phyloP scores from a whole-genome alignment of 2,113 vertebrate species.

The Cranoglanis bouderius region DNA sequence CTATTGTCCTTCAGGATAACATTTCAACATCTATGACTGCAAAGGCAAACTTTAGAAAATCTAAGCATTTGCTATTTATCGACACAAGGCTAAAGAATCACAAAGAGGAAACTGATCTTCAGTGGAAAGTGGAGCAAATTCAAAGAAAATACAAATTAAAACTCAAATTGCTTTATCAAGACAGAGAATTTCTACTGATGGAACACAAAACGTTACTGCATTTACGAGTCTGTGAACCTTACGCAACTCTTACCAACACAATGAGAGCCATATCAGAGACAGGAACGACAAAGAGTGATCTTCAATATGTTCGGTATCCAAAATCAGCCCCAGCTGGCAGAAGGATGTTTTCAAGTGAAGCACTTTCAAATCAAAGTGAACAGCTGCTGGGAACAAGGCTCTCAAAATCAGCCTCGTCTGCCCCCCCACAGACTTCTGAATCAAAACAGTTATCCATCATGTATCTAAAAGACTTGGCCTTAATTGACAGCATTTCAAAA shows the following conservation, averaged over 20 bases:
- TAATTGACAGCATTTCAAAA: slow-evolving; percentile 74
- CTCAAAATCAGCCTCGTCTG: slow-evolving; percentile 53
- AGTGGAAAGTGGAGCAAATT: slow-evolving; percentile 63
- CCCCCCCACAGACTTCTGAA: neutral
- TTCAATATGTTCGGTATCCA: neutral
- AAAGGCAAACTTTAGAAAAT: slow-evolving; percentile 36
- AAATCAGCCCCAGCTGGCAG: slow-evolving; percentile 42
- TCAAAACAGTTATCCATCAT: slow-evolving; percentile 64
- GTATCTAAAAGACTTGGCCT: slow-evolving; percentile 70
- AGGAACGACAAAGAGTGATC: slow-evolving; percentile 5
- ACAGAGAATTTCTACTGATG: slow-evolving; percentile 54
- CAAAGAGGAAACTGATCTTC: slow-evolving; percentile 66
- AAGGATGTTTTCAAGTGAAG: slow-evolving; percentile 23
- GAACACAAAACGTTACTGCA: slow-evolving; percentile 62
- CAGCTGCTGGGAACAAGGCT: slow-evolving; percentile 27
- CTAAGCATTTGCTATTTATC: slow-evolving; percentile 42
- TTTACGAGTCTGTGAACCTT: slow-evolving; percentile 67
- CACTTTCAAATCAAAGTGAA: neutral
- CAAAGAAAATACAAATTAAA: slow-evolving; percentile 62
- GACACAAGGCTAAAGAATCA: slow-evolving; percentile 65
- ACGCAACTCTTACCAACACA: slow-evolving; percentile 67
- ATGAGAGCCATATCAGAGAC: slow-evolving; percentile 66
- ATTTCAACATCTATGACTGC: slow-evolving; percentile 41
- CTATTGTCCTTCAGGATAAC: neutral
- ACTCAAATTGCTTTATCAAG: slow-evolving; percentile 62